Conservation (phyloP, 2,113 vertebrate genomes). For the Megaleporinus macrocephalus region DNA sequence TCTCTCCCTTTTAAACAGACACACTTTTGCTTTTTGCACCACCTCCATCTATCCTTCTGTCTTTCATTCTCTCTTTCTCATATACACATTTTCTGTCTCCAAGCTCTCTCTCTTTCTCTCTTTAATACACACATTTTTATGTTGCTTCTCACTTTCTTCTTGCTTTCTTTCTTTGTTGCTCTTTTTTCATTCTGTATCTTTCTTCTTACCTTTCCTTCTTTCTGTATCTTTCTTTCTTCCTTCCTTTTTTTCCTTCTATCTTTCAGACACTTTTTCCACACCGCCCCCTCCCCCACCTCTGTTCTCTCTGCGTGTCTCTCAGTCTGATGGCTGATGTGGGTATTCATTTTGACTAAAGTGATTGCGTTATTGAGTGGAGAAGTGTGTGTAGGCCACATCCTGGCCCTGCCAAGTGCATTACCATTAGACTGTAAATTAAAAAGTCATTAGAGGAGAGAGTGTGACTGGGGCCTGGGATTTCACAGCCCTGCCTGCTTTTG, state of each 20-base stretch:
- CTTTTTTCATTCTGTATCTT: no score
- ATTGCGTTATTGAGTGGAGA: constrained; percentile 55
- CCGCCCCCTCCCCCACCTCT: background rate
- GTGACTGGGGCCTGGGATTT: constrained; percentile 41
- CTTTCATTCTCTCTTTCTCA: no score
- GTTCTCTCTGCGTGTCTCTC: background rate
- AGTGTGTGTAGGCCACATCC: constrained; percentile 49
- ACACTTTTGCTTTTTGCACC: no score
- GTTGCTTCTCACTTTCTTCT: background rate
- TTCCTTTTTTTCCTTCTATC: background rate
- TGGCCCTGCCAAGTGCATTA: constrained; percentile 59
- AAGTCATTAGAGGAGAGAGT: constrained; percentile 57
- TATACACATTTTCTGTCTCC: no score
- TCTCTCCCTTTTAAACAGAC: no score
- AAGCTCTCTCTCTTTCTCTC: no score
- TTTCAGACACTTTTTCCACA: background rate
- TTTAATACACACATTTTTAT: no score
- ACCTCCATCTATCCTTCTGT: no score
- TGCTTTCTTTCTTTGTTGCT: background rate
- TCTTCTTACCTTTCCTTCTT: background rate
- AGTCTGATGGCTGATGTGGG: constrained; percentile 48
- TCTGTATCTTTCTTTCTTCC: background rate
- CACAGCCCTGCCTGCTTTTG: constrained; percentile 53
- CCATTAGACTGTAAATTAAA: constrained; percentile 62
- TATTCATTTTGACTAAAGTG: constrained; percentile 58